phyloP scores from a whole-genome alignment of 2,113 vertebrate genomes.

The Arvicanthis niloticus region DNA sequence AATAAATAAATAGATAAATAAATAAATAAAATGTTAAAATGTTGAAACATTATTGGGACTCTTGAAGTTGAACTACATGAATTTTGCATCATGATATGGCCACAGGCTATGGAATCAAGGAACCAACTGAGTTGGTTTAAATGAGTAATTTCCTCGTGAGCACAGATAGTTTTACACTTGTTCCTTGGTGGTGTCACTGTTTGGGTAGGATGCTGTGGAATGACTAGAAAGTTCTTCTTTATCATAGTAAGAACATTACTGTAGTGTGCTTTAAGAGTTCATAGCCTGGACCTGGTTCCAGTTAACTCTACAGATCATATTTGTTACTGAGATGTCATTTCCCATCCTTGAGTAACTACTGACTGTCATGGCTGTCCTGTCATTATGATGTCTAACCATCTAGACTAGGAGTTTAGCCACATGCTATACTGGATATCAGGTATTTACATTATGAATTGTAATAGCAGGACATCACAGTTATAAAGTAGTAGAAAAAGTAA shows the following conservation, averaged over 20 bases:
- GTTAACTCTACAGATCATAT: background rate
- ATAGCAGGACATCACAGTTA: background rate
- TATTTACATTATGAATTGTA: background rate
- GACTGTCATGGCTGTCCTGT: background rate
- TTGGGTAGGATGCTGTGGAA: background rate
- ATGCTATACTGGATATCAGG: background rate
- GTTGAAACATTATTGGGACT: background rate
- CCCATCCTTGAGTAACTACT: no score
- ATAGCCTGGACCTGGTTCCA: background rate
- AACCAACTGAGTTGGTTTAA: background rate
- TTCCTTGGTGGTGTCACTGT: background rate
- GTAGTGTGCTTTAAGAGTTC: background rate
- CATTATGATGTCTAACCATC: background rate
- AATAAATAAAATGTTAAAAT: no score
- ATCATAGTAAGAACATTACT: background rate
- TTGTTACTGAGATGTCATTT: no score
- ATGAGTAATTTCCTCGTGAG: background rate
- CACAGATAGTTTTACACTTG: fast-evolving
- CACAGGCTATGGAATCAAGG: background rate
- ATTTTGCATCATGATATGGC: background rate
- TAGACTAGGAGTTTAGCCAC: background rate
- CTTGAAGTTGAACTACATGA: background rate
- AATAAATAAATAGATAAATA: no score
- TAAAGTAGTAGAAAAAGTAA: background rate
- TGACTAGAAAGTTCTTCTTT: no score